Evolutionary conservation across 2,113 vertebrate species (phyloP).

Genomic region (Cyanoderma ruficeps): DNA sequence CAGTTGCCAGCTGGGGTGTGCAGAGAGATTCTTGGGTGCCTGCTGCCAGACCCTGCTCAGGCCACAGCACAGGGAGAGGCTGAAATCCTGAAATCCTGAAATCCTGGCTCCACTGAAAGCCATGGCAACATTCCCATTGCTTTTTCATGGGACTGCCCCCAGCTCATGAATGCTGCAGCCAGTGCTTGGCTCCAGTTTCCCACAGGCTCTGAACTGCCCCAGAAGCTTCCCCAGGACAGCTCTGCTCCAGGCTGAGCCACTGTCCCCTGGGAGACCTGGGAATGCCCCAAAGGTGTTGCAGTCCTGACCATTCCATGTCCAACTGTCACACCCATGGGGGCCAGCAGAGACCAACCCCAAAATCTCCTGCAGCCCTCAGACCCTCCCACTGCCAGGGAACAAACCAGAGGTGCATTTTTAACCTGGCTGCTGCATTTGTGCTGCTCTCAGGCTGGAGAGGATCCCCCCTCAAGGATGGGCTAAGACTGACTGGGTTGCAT

Average conservation of each 20-base stretch:
- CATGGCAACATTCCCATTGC: fast-evolving
- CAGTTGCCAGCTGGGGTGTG: neutral
- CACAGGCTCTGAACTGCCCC: neutral
- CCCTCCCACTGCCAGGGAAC: neutral
- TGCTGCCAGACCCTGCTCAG: neutral
- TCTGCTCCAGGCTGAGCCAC: neutral
- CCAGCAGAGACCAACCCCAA: neutral
- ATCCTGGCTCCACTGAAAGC: neutral
- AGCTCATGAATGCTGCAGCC: neutral
- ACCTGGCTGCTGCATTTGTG: neutral
- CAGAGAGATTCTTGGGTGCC: neutral
- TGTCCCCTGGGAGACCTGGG: neutral
- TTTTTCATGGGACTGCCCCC: neutral
- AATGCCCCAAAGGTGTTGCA: neutral
- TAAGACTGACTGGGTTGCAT: fast-evolving
- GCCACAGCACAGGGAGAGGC: neutral
- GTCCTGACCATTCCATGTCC: neutral
- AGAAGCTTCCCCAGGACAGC: neutral
- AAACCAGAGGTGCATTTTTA: neutral
- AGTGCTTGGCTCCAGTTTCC: neutral
- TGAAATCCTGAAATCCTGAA: neutral
- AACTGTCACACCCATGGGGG: fast-evolving
- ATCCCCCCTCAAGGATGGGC: neutral
- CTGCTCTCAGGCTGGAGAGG: neutral
- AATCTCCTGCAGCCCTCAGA: neutral